Evolutionary conservation across 2,797 vertebrate species (phyloP).

Genomic region (Naso thynnoides): DNA sequence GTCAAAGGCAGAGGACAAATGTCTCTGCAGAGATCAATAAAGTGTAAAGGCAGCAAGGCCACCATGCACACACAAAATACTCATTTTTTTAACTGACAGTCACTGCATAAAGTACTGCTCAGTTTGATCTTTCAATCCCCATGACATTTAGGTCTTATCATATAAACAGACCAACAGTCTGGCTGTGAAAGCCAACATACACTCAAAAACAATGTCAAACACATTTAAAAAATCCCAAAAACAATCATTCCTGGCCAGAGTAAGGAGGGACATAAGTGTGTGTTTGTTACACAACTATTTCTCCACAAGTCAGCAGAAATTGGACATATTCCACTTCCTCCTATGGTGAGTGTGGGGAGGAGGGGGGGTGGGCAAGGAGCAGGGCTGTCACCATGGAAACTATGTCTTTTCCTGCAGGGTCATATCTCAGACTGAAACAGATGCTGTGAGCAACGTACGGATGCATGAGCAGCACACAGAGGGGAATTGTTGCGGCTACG

Average conservation of each 20-base stretch:
- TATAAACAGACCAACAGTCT: not conserved
- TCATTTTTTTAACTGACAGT: not conserved
- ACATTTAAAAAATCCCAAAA: slow-evolving; percentile 20
- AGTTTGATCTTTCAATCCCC: not conserved
- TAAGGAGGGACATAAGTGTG: slow-evolving; percentile 61
- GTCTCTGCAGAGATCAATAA: slow-evolving; percentile 19
- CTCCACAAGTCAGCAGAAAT: slow-evolving; percentile 70
- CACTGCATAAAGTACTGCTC: not conserved
- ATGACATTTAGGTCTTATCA: not conserved
- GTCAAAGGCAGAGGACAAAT: slow-evolving; percentile 27
- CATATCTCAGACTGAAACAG: slow-evolving; percentile 65
- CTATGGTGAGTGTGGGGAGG: slow-evolving; percentile 18
- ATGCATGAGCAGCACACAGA: slow-evolving; percentile 30
- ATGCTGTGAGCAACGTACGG: slow-evolving; percentile 59
- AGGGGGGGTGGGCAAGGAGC: slow-evolving; percentile 49
- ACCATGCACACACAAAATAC: slow-evolving; percentile 17
- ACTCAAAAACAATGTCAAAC: slow-evolving; percentile 24
- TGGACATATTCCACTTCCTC: slow-evolving; percentile 68
- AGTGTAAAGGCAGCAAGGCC: too few species aligned
- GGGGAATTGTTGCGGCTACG: slow-evolving; percentile 44
- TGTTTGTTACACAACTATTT: slow-evolving; percentile 48
- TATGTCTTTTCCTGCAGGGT: slow-evolving; percentile 65
- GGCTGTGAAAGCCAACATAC: not conserved
- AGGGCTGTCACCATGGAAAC: slow-evolving; percentile 72
- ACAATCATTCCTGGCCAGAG: slow-evolving; percentile 45